Percentiles rank a stretch among this genome's conserved stretches.
Conservation (phyloP, 2,888 invertebrate genomes). For the Abrostola tripartita region DNA sequence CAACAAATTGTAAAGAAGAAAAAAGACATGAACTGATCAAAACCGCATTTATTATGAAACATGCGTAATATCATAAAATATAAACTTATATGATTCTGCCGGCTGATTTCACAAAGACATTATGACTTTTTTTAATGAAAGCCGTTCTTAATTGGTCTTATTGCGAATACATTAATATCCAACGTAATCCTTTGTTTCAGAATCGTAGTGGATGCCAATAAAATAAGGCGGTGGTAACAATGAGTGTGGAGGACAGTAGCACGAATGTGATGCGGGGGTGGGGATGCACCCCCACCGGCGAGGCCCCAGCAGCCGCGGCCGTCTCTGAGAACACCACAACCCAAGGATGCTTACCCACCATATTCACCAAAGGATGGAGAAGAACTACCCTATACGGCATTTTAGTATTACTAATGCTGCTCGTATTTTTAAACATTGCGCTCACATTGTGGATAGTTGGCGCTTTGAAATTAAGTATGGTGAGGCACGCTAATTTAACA, state of each 20-base stretch:
- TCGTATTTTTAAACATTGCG: constrained; percentile 97
- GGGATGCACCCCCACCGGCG: constrained; percentile 82
- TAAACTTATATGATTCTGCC: too few species aligned
- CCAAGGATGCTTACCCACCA: constrained; percentile 68
- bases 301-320: constrained; percentile 68
- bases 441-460: constrained; percentile 98
- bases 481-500: constrained; percentile 85
- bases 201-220: constrained; percentile 40
- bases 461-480: constrained; percentile 97
- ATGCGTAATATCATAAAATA: too few species aligned
- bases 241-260: constrained; percentile 71
- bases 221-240: constrained; percentile 14
- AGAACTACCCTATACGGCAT: constrained; percentile 97
- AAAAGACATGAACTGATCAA: too few species aligned
- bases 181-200: constrained; percentile 70
- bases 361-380: constrained; percentile 93
- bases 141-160: neutral
- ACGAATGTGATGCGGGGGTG: constrained; percentile 76
- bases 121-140: neutral
- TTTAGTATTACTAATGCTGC: constrained; percentile 93
- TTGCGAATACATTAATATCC: neutral
- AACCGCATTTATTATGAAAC: too few species aligned
- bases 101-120: too few species aligned
- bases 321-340: constrained; percentile 53
- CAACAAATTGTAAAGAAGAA: too few species aligned